Evolutionary conservation across 2,113 vertebrate genomes (phyloP).

Genomic region (Cisticola juncidis): DNA sequence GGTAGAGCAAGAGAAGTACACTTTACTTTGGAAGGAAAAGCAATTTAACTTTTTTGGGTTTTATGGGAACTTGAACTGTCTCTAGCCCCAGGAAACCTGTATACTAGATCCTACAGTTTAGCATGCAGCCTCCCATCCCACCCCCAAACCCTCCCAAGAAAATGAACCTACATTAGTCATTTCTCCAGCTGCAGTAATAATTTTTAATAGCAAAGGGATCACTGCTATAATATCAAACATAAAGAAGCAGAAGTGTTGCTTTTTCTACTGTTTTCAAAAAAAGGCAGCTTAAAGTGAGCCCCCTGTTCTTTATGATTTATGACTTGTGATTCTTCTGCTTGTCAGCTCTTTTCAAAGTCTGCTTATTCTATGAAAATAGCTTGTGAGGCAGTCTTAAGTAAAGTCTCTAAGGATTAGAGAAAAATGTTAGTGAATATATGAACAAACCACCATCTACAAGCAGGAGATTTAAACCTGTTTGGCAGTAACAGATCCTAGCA

Average conservation of each 20-base stretch:
- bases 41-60: neutral
- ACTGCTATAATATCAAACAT: neutral
- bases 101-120: neutral
- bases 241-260: neutral
- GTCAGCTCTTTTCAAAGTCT: neutral
- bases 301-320: neutral
- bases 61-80: neutral
- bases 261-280: neutral
- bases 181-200: neutral
- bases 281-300: neutral
- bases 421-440: neutral
- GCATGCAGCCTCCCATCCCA: neutral
- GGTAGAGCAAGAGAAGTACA: neutral
- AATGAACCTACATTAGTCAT: neutral
- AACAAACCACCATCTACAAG: neutral
- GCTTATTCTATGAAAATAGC: neutral
- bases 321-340: conserved; percentile 15
- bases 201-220: neutral
- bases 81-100: neutral
- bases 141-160: neutral
- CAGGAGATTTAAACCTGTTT: neutral
- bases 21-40: neutral
- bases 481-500: neutral
- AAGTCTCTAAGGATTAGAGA: neutral
- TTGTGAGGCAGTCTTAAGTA: neutral